These are phyloP conservation scores for Hypocryptadius cinnamomeus DNA, from an alignment of 2,113 vertebrate species.

Conservation along the genomic window DNA sequence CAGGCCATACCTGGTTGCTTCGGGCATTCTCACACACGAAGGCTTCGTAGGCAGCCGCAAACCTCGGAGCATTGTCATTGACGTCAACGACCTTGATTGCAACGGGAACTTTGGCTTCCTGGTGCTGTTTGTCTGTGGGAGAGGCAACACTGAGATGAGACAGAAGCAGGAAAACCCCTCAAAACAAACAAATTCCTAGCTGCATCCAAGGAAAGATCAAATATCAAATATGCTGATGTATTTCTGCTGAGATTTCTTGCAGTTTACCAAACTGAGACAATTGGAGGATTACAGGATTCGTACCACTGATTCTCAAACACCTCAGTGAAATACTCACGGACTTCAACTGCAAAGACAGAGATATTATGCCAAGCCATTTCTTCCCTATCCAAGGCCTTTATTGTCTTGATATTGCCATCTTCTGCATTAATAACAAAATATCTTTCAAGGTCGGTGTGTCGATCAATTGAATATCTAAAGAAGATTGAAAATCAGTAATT, in stretches of 20 bases:
- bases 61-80: conserved; percentile 92
- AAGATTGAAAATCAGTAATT: conserved; percentile 59
- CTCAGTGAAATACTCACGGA: conserved; percentile 71
- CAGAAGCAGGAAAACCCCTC: neutral
- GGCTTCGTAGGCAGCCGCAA: conserved; percentile 84
- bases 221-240: neutral
- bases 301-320: neutral
- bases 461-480: conserved; percentile 92
- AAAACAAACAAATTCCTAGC: neutral
- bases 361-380: conserved; percentile 92
- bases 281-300: neutral
- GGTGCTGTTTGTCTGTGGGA: conserved; percentile 83
- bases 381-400: conserved; percentile 88
- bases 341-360: conserved; percentile 89
- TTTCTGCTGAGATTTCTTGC: neutral
- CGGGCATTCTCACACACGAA: conserved; percentile 87
- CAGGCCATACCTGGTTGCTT: conserved; percentile 79
- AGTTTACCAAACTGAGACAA: neutral
- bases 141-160: neutral
- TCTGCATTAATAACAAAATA: conserved; percentile 88
- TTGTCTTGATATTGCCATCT: conserved; percentile 90
- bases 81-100: conserved; percentile 87
- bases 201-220: neutral
- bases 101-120: conserved; percentile 90
- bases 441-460: conserved; percentile 91